phyloP scores from a whole-genome alignment of 2,113 vertebrate genomes.

The Geothlypis trichas region DNA sequence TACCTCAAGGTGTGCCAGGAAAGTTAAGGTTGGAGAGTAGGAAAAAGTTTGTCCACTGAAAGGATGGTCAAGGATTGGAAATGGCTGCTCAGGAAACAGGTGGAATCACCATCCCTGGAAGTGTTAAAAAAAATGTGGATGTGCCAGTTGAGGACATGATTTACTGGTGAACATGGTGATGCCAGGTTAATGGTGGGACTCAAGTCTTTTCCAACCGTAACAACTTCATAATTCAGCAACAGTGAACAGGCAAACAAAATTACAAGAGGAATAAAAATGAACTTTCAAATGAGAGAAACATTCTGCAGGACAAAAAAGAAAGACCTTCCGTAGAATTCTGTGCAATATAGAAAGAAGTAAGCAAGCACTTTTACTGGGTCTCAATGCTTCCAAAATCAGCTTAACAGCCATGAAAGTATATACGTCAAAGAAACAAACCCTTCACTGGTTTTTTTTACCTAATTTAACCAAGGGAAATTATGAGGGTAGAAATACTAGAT shows the following conservation, averaged over 20 bases:
- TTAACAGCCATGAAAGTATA: not conserved
- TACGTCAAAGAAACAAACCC: not conserved
- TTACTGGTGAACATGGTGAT: not conserved
- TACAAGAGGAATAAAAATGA: not conserved
- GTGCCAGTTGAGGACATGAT: not conserved
- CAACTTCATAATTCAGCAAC: not conserved
- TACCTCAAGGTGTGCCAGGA: not conserved
- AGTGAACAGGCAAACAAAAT: not conserved
- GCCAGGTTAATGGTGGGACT: not conserved
- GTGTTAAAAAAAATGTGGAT: not conserved
- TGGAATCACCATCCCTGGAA: not conserved
- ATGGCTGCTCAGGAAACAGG: not conserved
- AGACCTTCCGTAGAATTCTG: not conserved
- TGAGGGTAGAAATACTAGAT: not conserved
- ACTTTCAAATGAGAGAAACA: not conserved
- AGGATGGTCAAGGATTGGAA: not conserved
- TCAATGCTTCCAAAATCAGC: not conserved
- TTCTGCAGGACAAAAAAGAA: not conserved
- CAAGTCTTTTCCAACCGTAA: not conserved
- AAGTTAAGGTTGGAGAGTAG: not conserved
- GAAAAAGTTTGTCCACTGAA: not conserved
- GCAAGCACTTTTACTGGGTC: not conserved
- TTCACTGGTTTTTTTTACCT: not conserved
- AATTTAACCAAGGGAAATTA: not conserved
- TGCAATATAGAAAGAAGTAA: not conserved